Percentiles rank a stretch among this genome's conserved stretches.
Evolutionary conservation across 2,888 invertebrate genomes (phyloP).

Genomic region (Seira musarum): DNA sequence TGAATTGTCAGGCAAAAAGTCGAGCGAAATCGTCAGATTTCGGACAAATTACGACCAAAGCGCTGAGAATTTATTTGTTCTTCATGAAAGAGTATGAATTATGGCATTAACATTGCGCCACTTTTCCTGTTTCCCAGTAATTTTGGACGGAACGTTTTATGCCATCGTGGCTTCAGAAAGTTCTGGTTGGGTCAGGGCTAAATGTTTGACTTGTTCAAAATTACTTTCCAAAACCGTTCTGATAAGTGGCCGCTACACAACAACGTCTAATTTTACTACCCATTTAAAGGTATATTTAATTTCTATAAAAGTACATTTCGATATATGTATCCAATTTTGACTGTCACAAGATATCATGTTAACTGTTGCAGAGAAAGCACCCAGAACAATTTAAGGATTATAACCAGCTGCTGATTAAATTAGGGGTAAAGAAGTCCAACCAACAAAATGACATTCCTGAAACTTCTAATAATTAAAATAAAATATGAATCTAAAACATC

Average conservation of each 20-base stretch:
- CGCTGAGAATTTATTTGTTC: no score
- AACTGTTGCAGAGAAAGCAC: constrained; percentile 42
- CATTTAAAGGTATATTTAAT: constrained; percentile 43
- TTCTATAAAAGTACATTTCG: background rate
- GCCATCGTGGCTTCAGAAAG: constrained; percentile 20
- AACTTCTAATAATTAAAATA: no score
- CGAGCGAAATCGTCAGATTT: no score
- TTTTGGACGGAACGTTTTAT: constrained; percentile 40
- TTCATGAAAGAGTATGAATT: no score
- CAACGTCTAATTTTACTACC: constrained; percentile 46
- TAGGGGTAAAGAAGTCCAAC: constrained; percentile 17
- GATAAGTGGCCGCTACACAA: constrained; percentile 35
- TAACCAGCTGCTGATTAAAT: background rate
- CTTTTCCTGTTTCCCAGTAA: constrained; percentile 16
- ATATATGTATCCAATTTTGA: background rate
- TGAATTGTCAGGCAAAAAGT: no score
- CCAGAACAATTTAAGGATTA: constrained; percentile 32
- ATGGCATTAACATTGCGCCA: background rate
- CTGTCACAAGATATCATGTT: background rate
- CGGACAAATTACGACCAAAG: no score
- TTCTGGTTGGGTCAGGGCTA: constrained; percentile 33
- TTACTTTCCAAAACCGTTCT: constrained; percentile 16
- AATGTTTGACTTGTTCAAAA: constrained; percentile 33
- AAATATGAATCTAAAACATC: no score
- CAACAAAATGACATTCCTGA: no score